Evolutionary conservation across 2,113 vertebrate species (phyloP).

Genomic region (Ceratotherium simum): DNA sequence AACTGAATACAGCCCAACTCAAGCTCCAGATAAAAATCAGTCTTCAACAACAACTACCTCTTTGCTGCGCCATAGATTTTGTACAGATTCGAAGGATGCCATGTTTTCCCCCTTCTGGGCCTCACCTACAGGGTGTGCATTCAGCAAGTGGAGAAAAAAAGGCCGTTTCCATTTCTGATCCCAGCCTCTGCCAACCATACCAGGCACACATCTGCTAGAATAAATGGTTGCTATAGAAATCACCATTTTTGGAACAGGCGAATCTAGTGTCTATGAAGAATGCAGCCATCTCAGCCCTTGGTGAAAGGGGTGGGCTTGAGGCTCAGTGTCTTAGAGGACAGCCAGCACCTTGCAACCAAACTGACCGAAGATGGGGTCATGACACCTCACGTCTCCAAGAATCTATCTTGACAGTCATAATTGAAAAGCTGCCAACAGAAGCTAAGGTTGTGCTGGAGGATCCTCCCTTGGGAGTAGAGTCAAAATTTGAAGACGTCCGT

Average conservation of each 20-base stretch:
- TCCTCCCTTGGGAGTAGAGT: neutral
- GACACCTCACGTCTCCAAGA: neutral
- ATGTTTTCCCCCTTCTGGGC: constrained; percentile 22
- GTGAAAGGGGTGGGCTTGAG: constrained; percentile 57
- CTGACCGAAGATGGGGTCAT: neutral
- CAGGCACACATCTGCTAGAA: constrained; percentile 84
- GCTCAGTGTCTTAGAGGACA: neutral
- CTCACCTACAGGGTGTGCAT: constrained; percentile 51
- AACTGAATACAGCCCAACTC: constrained; percentile 3
- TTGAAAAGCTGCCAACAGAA: neutral
- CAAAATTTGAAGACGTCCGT: neutral
- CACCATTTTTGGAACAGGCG: constrained; percentile 84
- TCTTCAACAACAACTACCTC: neutral
- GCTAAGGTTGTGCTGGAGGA: neutral
- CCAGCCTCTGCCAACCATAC: constrained; percentile 82
- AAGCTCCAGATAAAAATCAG: constrained; percentile 8
- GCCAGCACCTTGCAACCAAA: neutral
- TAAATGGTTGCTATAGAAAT: constrained; percentile 84
- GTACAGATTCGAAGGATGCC: constrained; percentile 28
- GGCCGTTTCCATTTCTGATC: constrained; percentile 83
- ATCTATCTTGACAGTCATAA: neutral
- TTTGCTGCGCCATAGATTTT: constrained; percentile 10
- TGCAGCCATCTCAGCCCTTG: constrained; percentile 72
- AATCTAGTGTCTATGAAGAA: constrained; percentile 75
- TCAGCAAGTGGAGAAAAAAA: constrained; percentile 79